Evolutionary conservation across 1,140 invertebrate genomes (phyloP), one percentile per base, ranked within the genome.

Genomic region (Drosophila ficusphila): DNA sequence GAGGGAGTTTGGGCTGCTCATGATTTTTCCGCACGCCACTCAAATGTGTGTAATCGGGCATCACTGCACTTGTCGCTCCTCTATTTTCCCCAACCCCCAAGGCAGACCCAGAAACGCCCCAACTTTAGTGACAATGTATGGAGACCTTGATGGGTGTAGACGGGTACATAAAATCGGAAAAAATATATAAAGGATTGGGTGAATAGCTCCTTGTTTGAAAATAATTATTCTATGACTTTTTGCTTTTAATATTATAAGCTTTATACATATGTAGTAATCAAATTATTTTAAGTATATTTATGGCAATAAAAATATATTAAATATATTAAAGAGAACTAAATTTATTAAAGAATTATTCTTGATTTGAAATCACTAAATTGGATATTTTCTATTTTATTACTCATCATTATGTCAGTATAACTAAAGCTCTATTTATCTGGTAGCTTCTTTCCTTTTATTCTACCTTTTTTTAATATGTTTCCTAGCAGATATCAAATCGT

Each of bases 1-100:
- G 23, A 34, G 56, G 58, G 71, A 29, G 44, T 57, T 68, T 47
- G 19, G 19, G 27, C 41, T 19, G 62, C 33, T 23, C 11, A 60
- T 60, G 38, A 64, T 47, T 74, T 62, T 62, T 38, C 34, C 39
- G 57, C 57, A 62, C 41, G 74, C 58, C 52, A 61, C 48, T 47
- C 62, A 83, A 74, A 78, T 83, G 64, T 71, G 54, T 62, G 67
- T 73, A 82, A 82, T 82, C 78, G 74, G 67, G 25, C 54, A 72
- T 34, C 44, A 44, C 19, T 72, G 54, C 62, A 67, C 62, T 67
- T 67, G 62, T 67, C 62, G 62, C 27, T 52, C 48, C 48, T 23
- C 54, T 2, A 57, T n/a, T n/a, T 29, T 2, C 23, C 39, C 33
- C 42, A 25, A 9, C 33, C 61, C 25, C 34, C 19, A 51, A 38